phyloP scores from a whole-genome alignment of 2,113 vertebrate genomes.

The Pseudonaja textilis region DNA sequence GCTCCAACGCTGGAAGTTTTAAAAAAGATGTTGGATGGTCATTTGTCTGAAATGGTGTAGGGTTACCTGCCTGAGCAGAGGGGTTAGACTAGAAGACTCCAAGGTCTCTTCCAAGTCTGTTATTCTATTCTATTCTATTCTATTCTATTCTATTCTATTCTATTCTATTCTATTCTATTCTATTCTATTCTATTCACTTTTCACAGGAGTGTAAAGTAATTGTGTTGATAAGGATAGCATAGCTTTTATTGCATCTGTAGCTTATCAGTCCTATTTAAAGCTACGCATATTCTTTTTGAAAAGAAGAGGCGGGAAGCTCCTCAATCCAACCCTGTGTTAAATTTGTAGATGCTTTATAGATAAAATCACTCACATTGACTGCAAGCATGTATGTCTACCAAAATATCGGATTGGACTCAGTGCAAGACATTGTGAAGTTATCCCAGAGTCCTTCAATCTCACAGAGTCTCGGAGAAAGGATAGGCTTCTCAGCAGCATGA shows the following conservation, averaged over 20 bases:
- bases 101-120: too few species aligned
- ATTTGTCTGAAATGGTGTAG: too few species aligned
- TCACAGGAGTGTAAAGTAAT: not conserved
- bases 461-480: not conserved
- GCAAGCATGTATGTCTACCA: not conserved
- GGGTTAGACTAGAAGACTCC: too few species aligned
- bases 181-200: not conserved
- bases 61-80: too few species aligned
- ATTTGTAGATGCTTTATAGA: not conserved
- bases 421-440: not conserved
- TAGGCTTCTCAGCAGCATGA: not conserved
- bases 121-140: too few species aligned
- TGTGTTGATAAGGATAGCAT: not conserved
- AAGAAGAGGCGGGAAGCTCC: not conserved
- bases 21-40: too few species aligned
- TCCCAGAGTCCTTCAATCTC: not conserved
- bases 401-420: not conserved
- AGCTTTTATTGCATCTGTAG: not conserved
- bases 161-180: too few species aligned
- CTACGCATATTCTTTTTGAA: not conserved
- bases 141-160: too few species aligned
- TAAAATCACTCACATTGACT: not conserved
- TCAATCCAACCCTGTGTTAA: not conserved
- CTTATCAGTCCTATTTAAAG: not conserved
- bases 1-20: too few species aligned